Conservation (phyloP, 2,888 invertebrate species). For the Escarpia spicata region DNA sequence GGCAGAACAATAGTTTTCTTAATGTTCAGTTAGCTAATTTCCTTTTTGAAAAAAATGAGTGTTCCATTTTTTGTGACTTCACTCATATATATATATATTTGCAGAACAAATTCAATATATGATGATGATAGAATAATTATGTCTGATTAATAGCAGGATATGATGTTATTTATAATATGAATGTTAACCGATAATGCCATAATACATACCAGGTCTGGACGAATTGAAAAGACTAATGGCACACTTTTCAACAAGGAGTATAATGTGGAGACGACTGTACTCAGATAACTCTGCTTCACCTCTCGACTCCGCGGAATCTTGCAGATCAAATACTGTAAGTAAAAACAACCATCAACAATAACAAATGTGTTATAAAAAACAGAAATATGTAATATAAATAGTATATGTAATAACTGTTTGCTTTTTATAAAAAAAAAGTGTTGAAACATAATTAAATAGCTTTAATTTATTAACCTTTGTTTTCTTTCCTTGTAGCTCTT, state of each 20-base stretch:
- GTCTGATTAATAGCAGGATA: background rate
- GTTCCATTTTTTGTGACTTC: no score
- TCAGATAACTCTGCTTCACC: conserved; percentile 86
- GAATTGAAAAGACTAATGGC: conserved; percentile 75
- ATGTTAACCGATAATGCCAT: background rate
- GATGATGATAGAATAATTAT: background rate
- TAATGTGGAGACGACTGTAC: conserved; percentile 82
- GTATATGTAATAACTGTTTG: no score
- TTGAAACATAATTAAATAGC: no score
- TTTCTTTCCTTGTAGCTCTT: background rate
- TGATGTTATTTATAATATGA: background rate
- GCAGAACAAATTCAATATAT: no score
- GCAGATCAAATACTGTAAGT: background rate
- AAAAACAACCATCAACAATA: conserved; percentile 22
- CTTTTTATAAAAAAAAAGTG: no score
- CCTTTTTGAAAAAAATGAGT: no score
- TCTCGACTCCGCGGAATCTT: conserved; percentile 84
- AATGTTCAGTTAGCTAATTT: no score
- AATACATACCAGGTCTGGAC: conserved; percentile 75
- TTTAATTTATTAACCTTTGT: background rate
- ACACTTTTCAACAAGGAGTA: conserved; percentile 77
- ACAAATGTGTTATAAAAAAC: background rate
- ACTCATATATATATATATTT: no score
- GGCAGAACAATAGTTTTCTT: no score
- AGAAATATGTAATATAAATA: background rate